Base-by-base conservation (phyloP, 2,888 invertebrate species). In the Phasia obesa region DNA sequence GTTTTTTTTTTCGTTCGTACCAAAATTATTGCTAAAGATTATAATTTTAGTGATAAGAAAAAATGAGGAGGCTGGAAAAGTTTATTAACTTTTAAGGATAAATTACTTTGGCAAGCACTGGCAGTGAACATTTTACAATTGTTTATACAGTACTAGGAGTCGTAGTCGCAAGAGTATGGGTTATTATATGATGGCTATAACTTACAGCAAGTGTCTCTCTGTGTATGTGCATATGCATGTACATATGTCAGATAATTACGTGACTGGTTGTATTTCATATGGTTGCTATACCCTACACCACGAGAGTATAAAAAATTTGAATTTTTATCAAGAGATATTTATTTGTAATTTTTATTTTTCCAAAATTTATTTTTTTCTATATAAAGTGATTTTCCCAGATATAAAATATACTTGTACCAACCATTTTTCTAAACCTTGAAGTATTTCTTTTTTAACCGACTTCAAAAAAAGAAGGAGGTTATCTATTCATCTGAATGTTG, bases 41-140 rank as follows among this genome's bases (percentile, higher is more conserved):
- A 74, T 70, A 51, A 64, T 82, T 82, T 74, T 55, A 51, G 77
- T 74, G 82, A 82, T 82, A 82, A 82, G 74, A 59, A 71, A 70
- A 71, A 71, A 69, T 13, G 64, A 75, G 70, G 78, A 75, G 78
- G 78, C 70, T 83, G 74, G 82, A 17, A 74, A 79, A 70, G 74
- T 83, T 83, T 83, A 78, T 83, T 83, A 78, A 78, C 78, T 74
- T 82, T 82, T 78, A 82, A 78, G 74, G 70, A 82, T 74, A 82
- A 82, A 82, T 82, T 65, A 78, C 74, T 78, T 55, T 67, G 42
- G 35, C 21, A 53, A 57, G 42, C 42, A 38, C 3, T 25, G 17
- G 60, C 7, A 51, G 60, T 9, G n/a, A 15, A 49, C 5, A n/a
- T 47, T 59, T 25, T 42, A n/a, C 65, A 65, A 67, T 75, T 75